Conservation (phyloP, 2,797 vertebrate species). For the Acrocephalus scirpaceus region DNA sequence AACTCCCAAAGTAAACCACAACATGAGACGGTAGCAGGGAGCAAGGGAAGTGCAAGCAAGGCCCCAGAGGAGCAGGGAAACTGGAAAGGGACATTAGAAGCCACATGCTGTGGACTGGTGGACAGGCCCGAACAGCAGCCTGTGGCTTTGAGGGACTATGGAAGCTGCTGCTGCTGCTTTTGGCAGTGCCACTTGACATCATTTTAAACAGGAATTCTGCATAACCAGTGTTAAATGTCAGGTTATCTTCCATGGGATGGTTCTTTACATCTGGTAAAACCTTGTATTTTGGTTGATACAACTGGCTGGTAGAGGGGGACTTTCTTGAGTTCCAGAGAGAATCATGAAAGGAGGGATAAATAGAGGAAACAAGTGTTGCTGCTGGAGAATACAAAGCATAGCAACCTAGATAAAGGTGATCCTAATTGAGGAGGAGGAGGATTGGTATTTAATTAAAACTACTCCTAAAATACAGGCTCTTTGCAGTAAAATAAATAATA, state of each 20-base stretch:
- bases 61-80: neutral
- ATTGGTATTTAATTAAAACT: slow-evolving; percentile 54
- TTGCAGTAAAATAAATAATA: slow-evolving; percentile 52
- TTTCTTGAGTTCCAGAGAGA: neutral
- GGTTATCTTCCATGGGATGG: neutral
- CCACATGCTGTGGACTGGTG: neutral
- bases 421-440: slow-evolving; percentile 31
- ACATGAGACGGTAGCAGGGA: neutral
- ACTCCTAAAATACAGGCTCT: slow-evolving; percentile 24
- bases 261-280: neutral
- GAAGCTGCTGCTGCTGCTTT: neutral
- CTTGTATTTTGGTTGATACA: neutral
- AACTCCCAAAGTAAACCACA: neutral
- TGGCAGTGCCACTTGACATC: neutral
- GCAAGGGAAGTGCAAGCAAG: neutral
- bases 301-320: neutral
- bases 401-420: slow-evolving; percentile 23
- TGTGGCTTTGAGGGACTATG: neutral
- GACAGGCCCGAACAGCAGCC: neutral
- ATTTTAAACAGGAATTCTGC: neutral
- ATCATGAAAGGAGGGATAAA: neutral
- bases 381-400: neutral
- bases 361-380: neutral
- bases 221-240: neutral
- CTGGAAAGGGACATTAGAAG: neutral